Conservation (phyloP, 2,113 vertebrate species). For the Forbesichthys papilliferus region DNA sequence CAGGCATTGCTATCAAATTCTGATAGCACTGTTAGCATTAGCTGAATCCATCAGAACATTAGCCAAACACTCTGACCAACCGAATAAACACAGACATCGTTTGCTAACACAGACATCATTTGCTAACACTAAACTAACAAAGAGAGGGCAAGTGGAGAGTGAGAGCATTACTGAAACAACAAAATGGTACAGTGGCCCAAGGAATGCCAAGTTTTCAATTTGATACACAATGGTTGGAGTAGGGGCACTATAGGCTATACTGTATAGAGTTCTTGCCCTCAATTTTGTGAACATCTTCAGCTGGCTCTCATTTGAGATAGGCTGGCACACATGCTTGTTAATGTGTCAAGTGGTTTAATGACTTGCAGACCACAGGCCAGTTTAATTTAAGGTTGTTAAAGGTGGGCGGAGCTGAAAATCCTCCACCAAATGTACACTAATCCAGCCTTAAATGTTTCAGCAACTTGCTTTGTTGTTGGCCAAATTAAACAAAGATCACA, state of each 20-base stretch:
- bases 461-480: constrained; percentile 5
- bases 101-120: constrained; percentile 28
- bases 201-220: neutral
- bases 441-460: constrained; percentile 37
- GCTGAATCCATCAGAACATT: constrained; percentile 32
- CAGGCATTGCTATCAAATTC: constrained; percentile 35
- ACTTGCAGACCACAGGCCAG: constrained; percentile 64
- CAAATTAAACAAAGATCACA: constrained; percentile 44
- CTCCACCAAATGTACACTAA: constrained; percentile 30
- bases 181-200: neutral
- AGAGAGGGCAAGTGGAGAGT: neutral
- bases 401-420: constrained; percentile 25
- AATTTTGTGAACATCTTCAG: constrained; percentile 27
- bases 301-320: constrained; percentile 60
- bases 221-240: neutral
- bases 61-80: constrained; percentile 23
- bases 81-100: constrained; percentile 52
- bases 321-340: constrained; percentile 63
- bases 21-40: constrained; percentile 47
- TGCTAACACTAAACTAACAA: constrained; percentile 40
- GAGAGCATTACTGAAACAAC: neutral
- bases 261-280: neutral
- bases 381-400: constrained; percentile 48
- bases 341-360: constrained; percentile 68
- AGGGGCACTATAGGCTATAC: neutral